Evolutionary conservation across 2,113 vertebrate genomes (phyloP).

Genomic region (Neolamprologus brichardi): DNA sequence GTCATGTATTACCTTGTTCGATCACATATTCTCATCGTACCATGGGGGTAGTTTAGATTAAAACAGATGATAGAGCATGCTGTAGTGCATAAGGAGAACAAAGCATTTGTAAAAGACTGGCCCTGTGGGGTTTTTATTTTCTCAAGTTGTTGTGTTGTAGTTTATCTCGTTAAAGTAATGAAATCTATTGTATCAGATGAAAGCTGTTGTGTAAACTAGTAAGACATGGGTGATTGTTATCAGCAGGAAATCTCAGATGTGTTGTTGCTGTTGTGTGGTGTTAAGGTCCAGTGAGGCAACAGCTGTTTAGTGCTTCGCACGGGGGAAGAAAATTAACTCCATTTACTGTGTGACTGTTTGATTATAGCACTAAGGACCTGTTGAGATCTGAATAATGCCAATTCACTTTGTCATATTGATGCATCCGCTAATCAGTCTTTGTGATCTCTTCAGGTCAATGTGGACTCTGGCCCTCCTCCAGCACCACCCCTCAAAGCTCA

Average conservation of each 20-base stretch:
- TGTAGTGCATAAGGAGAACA: background rate
- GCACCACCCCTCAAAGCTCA: conserved; percentile 79
- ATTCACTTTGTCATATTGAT: background rate
- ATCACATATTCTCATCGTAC: background rate
- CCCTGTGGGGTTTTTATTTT: background rate
- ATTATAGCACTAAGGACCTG: background rate
- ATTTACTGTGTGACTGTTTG: background rate
- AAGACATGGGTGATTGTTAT: background rate
- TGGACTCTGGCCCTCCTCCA: conserved; percentile 73
- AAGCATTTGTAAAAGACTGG: background rate
- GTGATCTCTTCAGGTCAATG: conserved; percentile 44
- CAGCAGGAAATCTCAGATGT: background rate
- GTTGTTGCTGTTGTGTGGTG: background rate
- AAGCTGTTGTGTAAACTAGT: background rate
- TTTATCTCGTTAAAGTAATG: background rate
- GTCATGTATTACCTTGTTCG: background rate
- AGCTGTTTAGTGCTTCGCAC: background rate
- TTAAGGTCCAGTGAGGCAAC: background rate
- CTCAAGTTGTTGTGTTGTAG: background rate
- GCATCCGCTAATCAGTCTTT: background rate
- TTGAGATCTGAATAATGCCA: background rate
- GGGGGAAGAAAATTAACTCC: background rate
- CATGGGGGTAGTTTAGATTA: background rate
- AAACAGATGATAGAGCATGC: background rate
- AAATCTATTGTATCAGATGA: background rate